phyloP scores from a whole-genome alignment of 2,113 vertebrate genomes.

The Pycnonotus jocosus region DNA sequence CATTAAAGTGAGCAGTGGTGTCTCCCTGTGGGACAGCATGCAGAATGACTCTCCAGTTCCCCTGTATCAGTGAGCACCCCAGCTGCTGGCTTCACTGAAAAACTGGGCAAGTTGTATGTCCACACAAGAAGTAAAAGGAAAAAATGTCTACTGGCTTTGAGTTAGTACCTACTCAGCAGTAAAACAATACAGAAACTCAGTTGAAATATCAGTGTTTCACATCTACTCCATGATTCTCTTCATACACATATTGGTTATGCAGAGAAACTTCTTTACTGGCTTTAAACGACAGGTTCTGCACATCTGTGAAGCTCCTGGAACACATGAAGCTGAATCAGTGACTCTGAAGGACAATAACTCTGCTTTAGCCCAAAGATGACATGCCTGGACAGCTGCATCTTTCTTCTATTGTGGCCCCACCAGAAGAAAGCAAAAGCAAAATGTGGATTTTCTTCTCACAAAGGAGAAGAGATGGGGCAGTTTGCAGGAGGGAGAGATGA shows the following conservation, averaged over 20 bases:
- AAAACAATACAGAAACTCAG: not conserved
- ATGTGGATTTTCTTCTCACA: not conserved
- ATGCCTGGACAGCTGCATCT: fast-evolving
- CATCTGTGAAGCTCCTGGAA: conserved; percentile 59
- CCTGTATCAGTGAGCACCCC: not conserved
- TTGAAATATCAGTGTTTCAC: conserved; percentile 62
- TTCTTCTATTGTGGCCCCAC: not conserved
- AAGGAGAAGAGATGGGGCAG: not conserved
- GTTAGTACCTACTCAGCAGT: not conserved
- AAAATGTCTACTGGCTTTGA: not conserved
- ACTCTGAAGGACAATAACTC: not conserved
- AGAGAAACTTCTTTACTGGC: conserved; percentile 71
- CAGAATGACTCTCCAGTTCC: not conserved
- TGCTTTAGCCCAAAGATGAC: not conserved
- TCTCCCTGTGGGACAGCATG: not conserved
- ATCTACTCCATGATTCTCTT: conserved; percentile 43
- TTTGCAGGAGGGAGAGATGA: not conserved
- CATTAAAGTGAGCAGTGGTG: fast-evolving
- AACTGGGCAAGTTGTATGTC: not conserved
- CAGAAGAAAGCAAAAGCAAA: not conserved
- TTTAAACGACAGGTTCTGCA: conserved; percentile 73
- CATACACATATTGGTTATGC: conserved; percentile 59
- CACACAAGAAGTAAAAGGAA: not conserved
- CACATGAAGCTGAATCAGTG: not conserved
- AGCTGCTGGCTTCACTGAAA: not conserved